phyloP scores from a whole-genome alignment of 2,797 vertebrate genomes.

The Gymnoscopelus microlampas region DNA sequence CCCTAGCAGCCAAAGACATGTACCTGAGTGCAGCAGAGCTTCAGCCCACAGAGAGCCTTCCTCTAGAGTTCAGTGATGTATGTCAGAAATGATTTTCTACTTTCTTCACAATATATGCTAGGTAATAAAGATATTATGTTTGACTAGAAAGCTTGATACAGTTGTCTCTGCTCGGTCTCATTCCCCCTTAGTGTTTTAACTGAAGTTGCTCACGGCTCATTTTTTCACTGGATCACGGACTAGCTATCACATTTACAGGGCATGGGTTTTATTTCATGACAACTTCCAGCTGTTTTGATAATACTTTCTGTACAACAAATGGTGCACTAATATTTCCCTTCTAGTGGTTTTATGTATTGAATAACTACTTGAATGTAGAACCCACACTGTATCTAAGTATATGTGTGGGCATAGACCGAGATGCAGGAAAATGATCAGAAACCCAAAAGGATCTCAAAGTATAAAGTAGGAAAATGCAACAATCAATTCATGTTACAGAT shows the following conservation, averaged over 20 bases:
- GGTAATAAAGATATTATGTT: too few species aligned
- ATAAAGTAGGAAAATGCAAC: background rate
- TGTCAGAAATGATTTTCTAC: constrained; percentile 53
- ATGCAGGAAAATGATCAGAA: background rate
- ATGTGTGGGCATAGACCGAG: too few species aligned
- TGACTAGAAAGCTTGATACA: too few species aligned
- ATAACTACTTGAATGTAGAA: too few species aligned
- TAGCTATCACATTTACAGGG: too few species aligned
- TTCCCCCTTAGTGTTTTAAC: background rate
- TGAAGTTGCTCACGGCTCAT: too few species aligned
- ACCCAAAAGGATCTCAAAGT: background rate
- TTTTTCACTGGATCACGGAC: too few species aligned
- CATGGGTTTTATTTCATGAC: too few species aligned
- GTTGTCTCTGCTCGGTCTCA: background rate
- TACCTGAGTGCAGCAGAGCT: constrained; percentile 96
- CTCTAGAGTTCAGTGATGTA: constrained; percentile 97
- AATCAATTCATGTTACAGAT: background rate
- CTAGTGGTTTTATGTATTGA: too few species aligned
- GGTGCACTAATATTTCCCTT: background rate
- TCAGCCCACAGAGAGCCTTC: constrained; percentile 95
- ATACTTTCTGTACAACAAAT: background rate
- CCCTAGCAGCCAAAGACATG: constrained; percentile 86
- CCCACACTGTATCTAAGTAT: too few species aligned
- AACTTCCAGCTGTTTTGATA: background rate
- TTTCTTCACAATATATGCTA: background rate